Evolutionary conservation across 2,888 invertebrate genomes (phyloP).

Genomic region (Cloeon dipterum): DNA sequence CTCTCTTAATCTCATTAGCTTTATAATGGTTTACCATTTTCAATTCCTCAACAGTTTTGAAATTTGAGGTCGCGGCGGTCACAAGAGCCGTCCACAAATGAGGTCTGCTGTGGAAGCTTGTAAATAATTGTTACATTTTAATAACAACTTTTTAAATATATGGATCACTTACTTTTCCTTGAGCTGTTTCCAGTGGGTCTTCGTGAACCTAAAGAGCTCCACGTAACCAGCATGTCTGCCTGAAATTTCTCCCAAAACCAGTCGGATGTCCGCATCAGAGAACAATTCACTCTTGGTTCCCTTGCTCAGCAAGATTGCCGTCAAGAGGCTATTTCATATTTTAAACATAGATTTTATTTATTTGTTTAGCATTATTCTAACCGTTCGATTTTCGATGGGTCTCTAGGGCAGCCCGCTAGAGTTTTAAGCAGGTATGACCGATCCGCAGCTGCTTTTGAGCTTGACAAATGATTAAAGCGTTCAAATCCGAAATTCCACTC

Average conservation of each 20-base stretch:
- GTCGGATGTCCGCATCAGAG: conserved; percentile 47
- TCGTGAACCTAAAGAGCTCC: conserved; percentile 44
- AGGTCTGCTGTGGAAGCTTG: conserved; percentile 39
- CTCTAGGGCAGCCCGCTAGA: conserved; percentile 54
- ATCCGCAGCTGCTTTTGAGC: conserved; percentile 41
- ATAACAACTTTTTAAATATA: not conserved
- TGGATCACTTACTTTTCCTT: conserved; percentile 33
- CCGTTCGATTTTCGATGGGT: conserved; percentile 38
- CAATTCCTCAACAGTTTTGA: conserved; percentile 49
- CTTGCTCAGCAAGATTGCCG: conserved; percentile 36
- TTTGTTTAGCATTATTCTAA: conserved; percentile 8
- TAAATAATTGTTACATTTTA: not conserved
- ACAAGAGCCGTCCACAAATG: conserved; percentile 56
- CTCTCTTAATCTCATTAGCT: not conserved
- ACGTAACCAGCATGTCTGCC: conserved; percentile 47
- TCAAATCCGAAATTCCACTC: conserved; percentile 68
- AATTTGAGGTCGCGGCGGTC: conserved; percentile 46
- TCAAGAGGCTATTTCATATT: conserved; percentile 25
- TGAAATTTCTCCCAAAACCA: conserved; percentile 51
- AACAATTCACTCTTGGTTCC: conserved; percentile 20
- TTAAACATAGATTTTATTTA: not conserved
- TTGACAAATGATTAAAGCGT: conserved; percentile 46
- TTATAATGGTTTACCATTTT: conserved; percentile 26
- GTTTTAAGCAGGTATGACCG: conserved; percentile 54
- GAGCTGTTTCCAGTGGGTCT: conserved; percentile 41